Percentiles rank a stretch among this genome's conserved stretches.
phyloP scores from a whole-genome alignment of 2,888 invertebrate species.

The Pyrrhia umbra region DNA sequence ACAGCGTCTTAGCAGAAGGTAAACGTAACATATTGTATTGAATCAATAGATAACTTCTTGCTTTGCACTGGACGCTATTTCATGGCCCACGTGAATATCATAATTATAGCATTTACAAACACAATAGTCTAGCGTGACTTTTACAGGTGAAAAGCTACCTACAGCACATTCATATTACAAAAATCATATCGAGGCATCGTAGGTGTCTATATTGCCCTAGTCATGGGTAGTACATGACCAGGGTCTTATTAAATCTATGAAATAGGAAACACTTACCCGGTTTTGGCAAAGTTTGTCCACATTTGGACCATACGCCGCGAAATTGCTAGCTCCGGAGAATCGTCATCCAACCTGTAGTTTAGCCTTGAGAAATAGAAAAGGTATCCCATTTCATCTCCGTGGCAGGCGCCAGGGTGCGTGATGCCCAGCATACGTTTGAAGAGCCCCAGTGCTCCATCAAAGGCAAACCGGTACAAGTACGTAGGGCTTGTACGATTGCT shows the following conservation, averaged over 20 bases:
- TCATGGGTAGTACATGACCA: too few relatives aligned
- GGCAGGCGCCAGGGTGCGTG: conserved; percentile 90
- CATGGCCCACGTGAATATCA: neutral
- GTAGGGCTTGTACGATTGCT: conserved; percentile 88
- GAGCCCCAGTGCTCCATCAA: conserved; percentile 91
- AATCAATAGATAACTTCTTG: neutral
- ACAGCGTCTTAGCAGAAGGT: neutral
- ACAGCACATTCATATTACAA: neutral
- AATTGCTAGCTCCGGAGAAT: conserved; percentile 90
- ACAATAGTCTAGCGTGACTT: neutral
- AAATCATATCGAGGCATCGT: too few relatives aligned
- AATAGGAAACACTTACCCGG: conserved; percentile 82
- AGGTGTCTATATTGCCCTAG: too few relatives aligned
- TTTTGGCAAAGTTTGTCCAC: conserved; percentile 92
- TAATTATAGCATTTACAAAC: neutral
- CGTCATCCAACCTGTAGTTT: conserved; percentile 90
- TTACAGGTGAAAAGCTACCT: neutral
- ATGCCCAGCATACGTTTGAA: conserved; percentile 91
- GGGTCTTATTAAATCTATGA: too few relatives aligned
- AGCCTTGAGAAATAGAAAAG: conserved; percentile 91
- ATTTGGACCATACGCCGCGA: conserved; percentile 91
- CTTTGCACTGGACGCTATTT: neutral
- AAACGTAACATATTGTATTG: neutral
- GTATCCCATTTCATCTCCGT: conserved; percentile 92
- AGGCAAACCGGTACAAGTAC: conserved; percentile 91